Conservation (phyloP, 2,888 invertebrate genomes). For the Caenorhabditis sp. region DNA sequence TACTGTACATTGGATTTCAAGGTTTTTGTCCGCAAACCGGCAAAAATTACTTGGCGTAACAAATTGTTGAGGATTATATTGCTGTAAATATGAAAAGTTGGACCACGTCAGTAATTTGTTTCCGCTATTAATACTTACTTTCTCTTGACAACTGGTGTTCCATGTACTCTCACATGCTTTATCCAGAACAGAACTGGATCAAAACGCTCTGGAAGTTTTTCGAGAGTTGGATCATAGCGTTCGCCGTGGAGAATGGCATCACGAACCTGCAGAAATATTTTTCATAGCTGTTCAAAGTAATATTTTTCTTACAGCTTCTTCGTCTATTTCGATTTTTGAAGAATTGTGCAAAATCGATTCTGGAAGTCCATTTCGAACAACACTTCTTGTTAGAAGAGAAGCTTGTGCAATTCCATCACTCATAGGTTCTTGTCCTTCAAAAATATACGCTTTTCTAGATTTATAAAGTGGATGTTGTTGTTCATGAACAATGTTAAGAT, state of each 20-base stretch:
- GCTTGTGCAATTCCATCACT: conserved; percentile 68
- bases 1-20: conserved; percentile 44
- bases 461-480: conserved; percentile 62
- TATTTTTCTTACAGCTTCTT: conserved; percentile 36
- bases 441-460: conserved; percentile 48
- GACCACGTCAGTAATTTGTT: no score
- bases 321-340: conserved; percentile 42
- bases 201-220: conserved; percentile 58
- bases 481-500: conserved; percentile 6
- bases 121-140: conserved; percentile 38
- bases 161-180: conserved; percentile 57
- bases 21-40: conserved; percentile 44
- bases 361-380: conserved; percentile 54
- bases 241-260: conserved; percentile 68
- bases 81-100: conserved; percentile 51
- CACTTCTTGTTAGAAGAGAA: conserved; percentile 55
- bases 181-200: conserved; percentile 70
- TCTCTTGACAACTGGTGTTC: conserved; percentile 65
- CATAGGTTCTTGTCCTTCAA: conserved; percentile 62
- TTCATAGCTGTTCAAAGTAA: neutral
- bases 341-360: conserved; percentile 45
- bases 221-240: conserved; percentile 65
- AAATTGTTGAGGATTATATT: conserved; percentile 67
- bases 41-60: conserved; percentile 54
- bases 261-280: conserved; percentile 32